Conservation (phyloP, 2,888 invertebrate species). For the Ariolimax columbianus region DNA sequence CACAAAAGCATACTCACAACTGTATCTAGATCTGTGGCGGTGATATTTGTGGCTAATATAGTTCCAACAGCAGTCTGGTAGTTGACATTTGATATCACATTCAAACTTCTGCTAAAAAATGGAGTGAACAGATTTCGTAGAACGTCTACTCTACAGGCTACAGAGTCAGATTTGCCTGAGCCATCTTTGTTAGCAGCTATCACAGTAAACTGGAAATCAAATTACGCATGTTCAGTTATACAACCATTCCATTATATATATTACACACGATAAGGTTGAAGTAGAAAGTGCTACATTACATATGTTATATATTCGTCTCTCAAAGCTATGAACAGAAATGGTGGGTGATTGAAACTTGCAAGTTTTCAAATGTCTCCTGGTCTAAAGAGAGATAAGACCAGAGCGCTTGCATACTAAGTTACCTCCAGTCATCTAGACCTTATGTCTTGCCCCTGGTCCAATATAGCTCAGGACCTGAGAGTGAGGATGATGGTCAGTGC, state of each 20-base stretch:
- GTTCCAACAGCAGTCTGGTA: neutral
- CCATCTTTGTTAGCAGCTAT: conserved; percentile 63
- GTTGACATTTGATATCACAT: neutral
- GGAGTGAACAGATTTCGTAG: conserved; percentile 64
- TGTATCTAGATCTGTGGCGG: conserved; percentile 63
- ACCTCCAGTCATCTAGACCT: no score
- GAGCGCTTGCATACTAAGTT: no score
- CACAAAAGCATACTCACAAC: conserved; percentile 51
- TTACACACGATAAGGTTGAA: no score
- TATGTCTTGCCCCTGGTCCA: no score
- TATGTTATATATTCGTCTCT: no score
- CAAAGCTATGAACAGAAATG: no score
- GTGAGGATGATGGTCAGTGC: no score
- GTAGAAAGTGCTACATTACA: no score
- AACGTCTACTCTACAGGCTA: conserved; percentile 60
- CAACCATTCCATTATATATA: neutral
- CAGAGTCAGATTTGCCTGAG: conserved; percentile 37
- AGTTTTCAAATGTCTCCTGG: no score
- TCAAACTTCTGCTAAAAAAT: conserved; percentile 53
- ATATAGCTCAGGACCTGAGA: no score
- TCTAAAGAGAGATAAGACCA: no score
- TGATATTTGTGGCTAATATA: conserved; percentile 50
- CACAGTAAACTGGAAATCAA: conserved; percentile 62
- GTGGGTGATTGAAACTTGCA: no score
- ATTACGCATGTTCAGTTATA: neutral